Evolutionary conservation across 2,113 vertebrate species (phyloP).

Genomic region (Alligator sinensis): DNA sequence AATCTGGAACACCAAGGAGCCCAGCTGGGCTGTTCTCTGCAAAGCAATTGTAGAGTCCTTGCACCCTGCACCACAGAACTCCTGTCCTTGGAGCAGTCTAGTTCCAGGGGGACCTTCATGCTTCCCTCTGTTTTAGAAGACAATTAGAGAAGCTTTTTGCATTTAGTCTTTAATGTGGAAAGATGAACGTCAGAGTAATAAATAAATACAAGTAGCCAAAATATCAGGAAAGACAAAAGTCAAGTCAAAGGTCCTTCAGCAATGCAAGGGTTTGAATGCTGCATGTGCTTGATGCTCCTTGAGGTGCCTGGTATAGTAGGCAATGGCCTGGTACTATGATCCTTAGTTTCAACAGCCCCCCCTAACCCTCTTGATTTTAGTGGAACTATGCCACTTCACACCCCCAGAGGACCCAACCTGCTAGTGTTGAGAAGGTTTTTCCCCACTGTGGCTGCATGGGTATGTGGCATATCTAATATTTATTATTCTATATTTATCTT

Average conservation of each 20-base stretch:
- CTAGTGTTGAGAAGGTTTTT: not conserved
- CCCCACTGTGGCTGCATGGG: not conserved
- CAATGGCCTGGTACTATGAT: not conserved
- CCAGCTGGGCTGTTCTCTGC: not conserved
- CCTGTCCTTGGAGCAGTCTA: not conserved
- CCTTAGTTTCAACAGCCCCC: not conserved
- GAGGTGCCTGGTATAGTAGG: not conserved
- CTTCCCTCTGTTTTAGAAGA: not conserved
- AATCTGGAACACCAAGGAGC: not conserved
- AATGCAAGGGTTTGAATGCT: not conserved
- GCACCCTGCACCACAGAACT: not conserved
- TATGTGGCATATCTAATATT: not conserved
- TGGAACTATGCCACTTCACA: not conserved
- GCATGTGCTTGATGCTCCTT: not conserved
- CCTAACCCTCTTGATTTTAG: not conserved
- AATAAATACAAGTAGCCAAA: not conserved
- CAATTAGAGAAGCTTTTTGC: not conserved
- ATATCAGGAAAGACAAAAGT: not conserved
- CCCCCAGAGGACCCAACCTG: not conserved
- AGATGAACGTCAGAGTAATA: not conserved
- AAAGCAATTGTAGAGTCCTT: fast-evolving
- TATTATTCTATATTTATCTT: not conserved
- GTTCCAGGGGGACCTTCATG: not conserved
- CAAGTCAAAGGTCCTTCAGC: not conserved
- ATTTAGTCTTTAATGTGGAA: not conserved